A percentile compares a stretch with the other conserved stretches of the same genome.
Conservation (phyloP, 2,113 vertebrate species). For the Promerops cafer region DNA sequence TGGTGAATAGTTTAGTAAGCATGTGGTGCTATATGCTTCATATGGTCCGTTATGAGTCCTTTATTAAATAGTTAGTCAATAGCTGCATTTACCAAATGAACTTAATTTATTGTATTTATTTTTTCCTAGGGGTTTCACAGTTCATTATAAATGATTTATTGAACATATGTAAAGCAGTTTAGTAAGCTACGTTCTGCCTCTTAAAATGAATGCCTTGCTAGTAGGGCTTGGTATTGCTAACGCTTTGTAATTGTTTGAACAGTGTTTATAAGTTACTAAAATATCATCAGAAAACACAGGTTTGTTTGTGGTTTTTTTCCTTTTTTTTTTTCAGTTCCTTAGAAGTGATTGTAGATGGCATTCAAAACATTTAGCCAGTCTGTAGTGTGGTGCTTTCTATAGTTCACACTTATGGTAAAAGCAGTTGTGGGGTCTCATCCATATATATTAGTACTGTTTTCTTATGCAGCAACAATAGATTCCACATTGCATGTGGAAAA, state of each 20-base stretch:
- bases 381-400: not conserved
- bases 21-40: not conserved
- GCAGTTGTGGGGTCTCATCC: not conserved
- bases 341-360: not conserved
- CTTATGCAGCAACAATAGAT: not conserved
- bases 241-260: not conserved
- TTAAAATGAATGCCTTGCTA: not conserved
- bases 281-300: not conserved
- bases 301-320: not conserved
- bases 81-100: conserved; percentile 30
- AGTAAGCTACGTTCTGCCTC: not conserved
- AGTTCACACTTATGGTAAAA: not conserved
- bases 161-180: conserved; percentile 2
- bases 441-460: not conserved
- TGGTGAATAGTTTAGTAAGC: not conserved
- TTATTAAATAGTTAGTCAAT: conserved; percentile 36
- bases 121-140: conserved; percentile 1
- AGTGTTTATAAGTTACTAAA: not conserved
- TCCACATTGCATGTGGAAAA: not conserved
- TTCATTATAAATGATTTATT: conserved; percentile 54
- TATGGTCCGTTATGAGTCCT: not conserved
- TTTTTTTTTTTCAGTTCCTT: not conserved
- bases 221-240: not conserved
- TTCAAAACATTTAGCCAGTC: not conserved
- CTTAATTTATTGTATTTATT: conserved; percentile 31